These are phyloP conservation scores for Margaritifera margaritifera DNA, from an alignment of 2,888 invertebrate genomes.

Conservation along the genomic window DNA sequence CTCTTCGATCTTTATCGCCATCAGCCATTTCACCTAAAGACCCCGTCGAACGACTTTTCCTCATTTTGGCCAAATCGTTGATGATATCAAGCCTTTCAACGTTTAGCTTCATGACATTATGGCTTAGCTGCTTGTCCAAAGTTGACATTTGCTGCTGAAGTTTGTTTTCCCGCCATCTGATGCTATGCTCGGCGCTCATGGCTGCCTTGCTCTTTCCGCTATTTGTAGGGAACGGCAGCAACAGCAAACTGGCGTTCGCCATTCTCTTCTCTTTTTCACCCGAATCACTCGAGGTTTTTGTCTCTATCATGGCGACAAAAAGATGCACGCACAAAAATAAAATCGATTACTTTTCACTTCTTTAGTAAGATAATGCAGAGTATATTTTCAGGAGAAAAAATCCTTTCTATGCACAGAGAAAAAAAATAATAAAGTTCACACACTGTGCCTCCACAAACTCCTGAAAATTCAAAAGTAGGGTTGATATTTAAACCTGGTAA, in stretches of 20 bases:
- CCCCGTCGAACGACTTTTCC: constrained; percentile 31
- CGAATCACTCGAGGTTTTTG: neutral
- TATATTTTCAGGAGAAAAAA: too few relatives aligned
- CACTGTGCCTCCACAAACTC: too few relatives aligned
- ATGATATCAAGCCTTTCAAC: constrained; percentile 23
- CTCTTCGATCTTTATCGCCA: too few relatives aligned
- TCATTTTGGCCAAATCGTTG: constrained; percentile 24
- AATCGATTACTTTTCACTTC: too few relatives aligned
- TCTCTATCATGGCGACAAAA: too few relatives aligned
- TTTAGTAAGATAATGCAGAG: too few relatives aligned
- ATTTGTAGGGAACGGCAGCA: constrained; percentile 5
- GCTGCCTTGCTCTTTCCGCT: constrained; percentile 25
- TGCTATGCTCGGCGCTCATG: constrained; percentile 24
- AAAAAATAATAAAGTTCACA: too few relatives aligned
- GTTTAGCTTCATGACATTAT: constrained; percentile 28
- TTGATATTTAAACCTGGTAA: too few relatives aligned
- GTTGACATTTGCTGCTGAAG: constrained; percentile 18
- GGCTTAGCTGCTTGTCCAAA: constrained; percentile 32
- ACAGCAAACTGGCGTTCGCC: neutral
- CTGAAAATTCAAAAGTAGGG: too few relatives aligned
- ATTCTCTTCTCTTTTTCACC: neutral
- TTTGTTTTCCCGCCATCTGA: constrained; percentile 31
- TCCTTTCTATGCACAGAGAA: too few relatives aligned
- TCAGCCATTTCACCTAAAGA: too few relatives aligned
- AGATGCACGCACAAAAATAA: too few relatives aligned